Percentiles rank a stretch among this genome's conserved stretches.
Conservation (phyloP, 1,140 invertebrate species). For the Ectropis grisescens region DNA sequence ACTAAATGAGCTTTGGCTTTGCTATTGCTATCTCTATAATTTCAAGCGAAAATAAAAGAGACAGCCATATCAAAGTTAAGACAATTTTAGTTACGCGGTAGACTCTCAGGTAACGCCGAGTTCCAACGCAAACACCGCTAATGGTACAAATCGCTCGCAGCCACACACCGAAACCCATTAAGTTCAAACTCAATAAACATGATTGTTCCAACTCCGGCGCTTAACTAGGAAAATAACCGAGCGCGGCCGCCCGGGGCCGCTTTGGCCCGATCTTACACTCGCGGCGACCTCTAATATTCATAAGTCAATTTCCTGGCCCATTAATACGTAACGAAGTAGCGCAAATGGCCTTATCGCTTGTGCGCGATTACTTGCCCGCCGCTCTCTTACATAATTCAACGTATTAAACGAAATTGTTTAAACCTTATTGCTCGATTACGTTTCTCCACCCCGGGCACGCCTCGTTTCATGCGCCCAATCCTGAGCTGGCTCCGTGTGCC, state of each 20-base stretch:
- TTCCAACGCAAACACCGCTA: conserved; percentile 42
- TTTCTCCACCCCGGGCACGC: conserved; percentile 57
- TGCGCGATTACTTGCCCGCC: conserved; percentile 67
- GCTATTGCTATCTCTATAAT: too few species aligned
- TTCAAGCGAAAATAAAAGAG: too few species aligned
- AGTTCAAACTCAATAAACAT: conserved; percentile 62
- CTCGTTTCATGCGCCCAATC: conserved; percentile 53
- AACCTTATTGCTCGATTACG: conserved; percentile 70
- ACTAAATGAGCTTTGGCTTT: too few species aligned
- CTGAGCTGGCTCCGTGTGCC: conserved; percentile 17
- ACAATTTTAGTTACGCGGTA: too few species aligned
- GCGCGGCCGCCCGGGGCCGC: conserved; percentile 47
- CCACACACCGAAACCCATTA: conserved; percentile 48
- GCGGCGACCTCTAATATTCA: conserved; percentile 65
- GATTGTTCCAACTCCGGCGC: conserved; percentile 45
- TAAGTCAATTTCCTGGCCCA: conserved; percentile 70
- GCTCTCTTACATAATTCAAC: conserved; percentile 70
- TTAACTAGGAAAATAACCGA: conserved; percentile 62
- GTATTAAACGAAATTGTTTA: conserved; percentile 71
- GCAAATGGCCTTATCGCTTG: conserved; percentile 70
- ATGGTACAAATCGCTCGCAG: conserved; percentile 45
- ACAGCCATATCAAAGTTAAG: too few species aligned
- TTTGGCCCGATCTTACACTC: conserved; percentile 55
- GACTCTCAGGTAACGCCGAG: too few species aligned
- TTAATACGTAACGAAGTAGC: conserved; percentile 70